Base-by-base conservation (phyloP, 30 jellyfish, hydroid and myxozoan species). In the Pseudorhiza aurosa region DNA sequence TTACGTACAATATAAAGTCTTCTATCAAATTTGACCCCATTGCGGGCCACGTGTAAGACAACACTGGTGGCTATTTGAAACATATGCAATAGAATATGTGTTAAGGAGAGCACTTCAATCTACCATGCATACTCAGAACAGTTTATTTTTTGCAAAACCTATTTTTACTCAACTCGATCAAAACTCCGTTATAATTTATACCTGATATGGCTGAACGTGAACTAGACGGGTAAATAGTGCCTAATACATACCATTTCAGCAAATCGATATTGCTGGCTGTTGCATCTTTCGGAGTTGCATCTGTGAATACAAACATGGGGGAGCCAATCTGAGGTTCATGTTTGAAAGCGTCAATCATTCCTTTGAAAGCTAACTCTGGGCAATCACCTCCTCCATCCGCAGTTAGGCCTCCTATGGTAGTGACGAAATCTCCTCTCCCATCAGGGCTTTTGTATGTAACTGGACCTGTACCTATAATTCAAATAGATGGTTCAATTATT, bases 281-380 rank as follows among this genome's bases (percentile, higher is more conserved):
- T 69, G 35, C 87, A 59, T 92, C 98, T 71, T 85, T 85, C 0
- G 98, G 94, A 40, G 81, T 58, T 19, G 98, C 98, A 64, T 92
- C 98, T 7, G 98, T 92, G 76, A 92, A 92, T 17, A 92, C 98
- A 71, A 82, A 92, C 98, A 92, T 92, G n/a, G 96, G 96, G 21
- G 97, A 86, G 40, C 96, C 93, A 37, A 67, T 83, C 42, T 81
- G 50, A 2, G 98, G 98, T 0, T 72, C 88, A 9, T 12, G 57
- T 26, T 72, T n/a, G 28, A 77, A 65, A 7, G 97, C 98, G 32
- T 80, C 80, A 5, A 85, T 50, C 97, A 92, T 92, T 10, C 98
- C 98, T 24, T 37, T 59, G 68, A 92, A 85, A 1, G 98, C 94
- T 37, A 92, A 62, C 49, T 92, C 98, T 3, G 96, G 94, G 68